These are phyloP conservation scores for Lota lota DNA, from an alignment of 2,113 vertebrate genomes.

Conservation along the genomic window DNA sequence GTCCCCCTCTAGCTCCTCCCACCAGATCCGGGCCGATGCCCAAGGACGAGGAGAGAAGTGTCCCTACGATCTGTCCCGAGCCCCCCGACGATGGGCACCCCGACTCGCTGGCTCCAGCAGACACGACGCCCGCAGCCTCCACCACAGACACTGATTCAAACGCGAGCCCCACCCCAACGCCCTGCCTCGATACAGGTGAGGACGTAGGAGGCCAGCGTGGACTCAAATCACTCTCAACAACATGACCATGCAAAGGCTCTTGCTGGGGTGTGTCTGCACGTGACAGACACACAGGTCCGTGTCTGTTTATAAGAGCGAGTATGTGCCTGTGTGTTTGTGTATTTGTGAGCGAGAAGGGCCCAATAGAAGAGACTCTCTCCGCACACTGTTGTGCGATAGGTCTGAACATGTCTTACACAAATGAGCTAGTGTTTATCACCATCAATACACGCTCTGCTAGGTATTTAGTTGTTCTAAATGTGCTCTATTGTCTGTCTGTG, in stretches of 20 bases:
- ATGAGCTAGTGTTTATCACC: constrained; percentile 12
- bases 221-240: neutral
- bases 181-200: constrained; percentile 45
- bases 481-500: constrained; percentile 1
- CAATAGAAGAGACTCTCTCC: too few relatives aligned
- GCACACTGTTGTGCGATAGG: constrained; percentile 6
- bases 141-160: constrained; percentile 22
- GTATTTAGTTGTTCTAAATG: constrained; percentile 2
- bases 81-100: constrained; percentile 53
- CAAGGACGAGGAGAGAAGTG: constrained; percentile 68
- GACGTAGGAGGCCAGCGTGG: neutral
- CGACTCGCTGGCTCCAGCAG: constrained; percentile 10
- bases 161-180: constrained; percentile 13
- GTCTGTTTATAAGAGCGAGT: neutral
- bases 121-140: constrained; percentile 14
- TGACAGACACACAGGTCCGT: neutral
- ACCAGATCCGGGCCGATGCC: constrained; percentile 51
- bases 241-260: neutral
- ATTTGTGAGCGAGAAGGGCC: constrained; percentile 4
- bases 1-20: constrained; percentile 39
- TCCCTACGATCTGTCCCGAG: constrained; percentile 51
- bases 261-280: neutral
- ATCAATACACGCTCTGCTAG: neutral
- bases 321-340: neutral
- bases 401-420: constrained; percentile 12